These are phyloP conservation scores for Diuraphis noxia DNA, from an alignment of 1,140 invertebrate genomes.

Conservation along the genomic window DNA sequence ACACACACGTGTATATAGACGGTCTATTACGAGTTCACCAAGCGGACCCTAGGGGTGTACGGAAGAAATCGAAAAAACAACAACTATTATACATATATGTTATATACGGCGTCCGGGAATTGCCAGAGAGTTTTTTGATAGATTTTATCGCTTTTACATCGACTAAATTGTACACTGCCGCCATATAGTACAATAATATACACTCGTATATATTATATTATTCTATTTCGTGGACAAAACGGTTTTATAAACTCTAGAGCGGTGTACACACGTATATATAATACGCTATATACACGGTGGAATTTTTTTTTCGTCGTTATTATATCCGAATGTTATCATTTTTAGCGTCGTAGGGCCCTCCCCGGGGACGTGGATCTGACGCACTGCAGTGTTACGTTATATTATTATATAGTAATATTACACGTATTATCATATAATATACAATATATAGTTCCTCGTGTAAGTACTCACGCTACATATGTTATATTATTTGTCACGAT, in stretches of 20 bases:
- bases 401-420: background rate
- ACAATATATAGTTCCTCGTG: background rate
- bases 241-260: slow-evolving; percentile 21
- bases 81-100: background rate
- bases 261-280: background rate
- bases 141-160: slow-evolving; percentile 52
- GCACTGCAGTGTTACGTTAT: background rate
- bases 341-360: background rate
- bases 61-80: background rate
- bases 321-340: background rate
- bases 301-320: slow-evolving; percentile 2
- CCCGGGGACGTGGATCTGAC: background rate
- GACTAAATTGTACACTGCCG: background rate
- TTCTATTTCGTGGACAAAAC: slow-evolving; percentile 40
- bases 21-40: slow-evolving; percentile 42
- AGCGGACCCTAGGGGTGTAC: slow-evolving; percentile 34
- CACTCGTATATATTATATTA: background rate
- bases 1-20: background rate
- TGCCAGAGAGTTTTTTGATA: slow-evolving; percentile 33
- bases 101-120: slow-evolving; percentile 6
- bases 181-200: background rate
- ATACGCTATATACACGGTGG: background rate
- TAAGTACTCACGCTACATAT: background rate
- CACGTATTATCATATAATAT: background rate
- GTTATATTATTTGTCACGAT: background rate